Conservation (phyloP, 2,888 invertebrate species). For the Lucinisca nassula region DNA sequence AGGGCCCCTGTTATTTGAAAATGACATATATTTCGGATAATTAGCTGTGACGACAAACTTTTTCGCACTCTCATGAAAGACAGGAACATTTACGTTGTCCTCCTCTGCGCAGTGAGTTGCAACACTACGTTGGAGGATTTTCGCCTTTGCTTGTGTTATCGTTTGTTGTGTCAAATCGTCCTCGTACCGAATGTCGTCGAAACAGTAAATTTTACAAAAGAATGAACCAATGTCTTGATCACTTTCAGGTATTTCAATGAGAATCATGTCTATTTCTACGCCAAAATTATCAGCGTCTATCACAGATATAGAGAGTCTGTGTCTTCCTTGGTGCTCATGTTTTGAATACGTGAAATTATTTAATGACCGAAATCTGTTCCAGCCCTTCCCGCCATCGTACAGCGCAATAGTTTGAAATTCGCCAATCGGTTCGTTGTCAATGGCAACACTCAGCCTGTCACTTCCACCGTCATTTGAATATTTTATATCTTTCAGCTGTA, state of each 20-base stretch:
- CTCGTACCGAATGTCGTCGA: conserved; percentile 58
- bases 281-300: conserved; percentile 68
- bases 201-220: conserved; percentile 72
- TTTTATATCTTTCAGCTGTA: conserved; percentile 52
- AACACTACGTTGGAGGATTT: conserved; percentile 66
- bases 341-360: neutral
- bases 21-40: conserved; percentile 73
- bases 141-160: conserved; percentile 4
- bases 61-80: conserved; percentile 65
- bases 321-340: conserved; percentile 54
- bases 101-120: conserved; percentile 76
- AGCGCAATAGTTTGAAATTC: conserved; percentile 27
- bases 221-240: conserved; percentile 58
- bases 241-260: conserved; percentile 14
- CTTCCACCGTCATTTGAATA: conserved; percentile 73
- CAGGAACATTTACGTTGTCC: conserved; percentile 78
- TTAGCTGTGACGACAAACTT: conserved; percentile 73
- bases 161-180: conserved; percentile 31
- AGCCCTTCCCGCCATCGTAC: conserved; percentile 52
- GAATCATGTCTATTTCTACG: conserved; percentile 74
- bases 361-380: conserved; percentile 55
- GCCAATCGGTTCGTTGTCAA: conserved; percentile 58
- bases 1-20: conserved; percentile 65
- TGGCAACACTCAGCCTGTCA: conserved; percentile 55
- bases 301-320: conserved; percentile 59